phyloP scores from a whole-genome alignment of 2,797 vertebrate species.

The Phataginus tricuspis region DNA sequence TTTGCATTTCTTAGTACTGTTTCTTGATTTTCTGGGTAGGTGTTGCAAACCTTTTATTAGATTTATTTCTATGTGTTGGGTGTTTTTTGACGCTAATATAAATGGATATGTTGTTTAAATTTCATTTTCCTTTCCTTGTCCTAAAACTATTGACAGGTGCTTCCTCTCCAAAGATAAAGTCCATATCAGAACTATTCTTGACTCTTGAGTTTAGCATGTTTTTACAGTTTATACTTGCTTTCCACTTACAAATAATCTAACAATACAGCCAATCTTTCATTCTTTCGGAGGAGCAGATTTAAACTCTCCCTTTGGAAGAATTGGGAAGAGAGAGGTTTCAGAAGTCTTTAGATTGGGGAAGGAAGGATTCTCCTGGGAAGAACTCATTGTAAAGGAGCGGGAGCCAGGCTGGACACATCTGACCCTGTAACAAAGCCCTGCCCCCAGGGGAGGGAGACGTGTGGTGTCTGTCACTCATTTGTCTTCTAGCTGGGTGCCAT shows the following conservation, averaged over 20 bases:
- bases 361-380: background rate
- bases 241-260: background rate
- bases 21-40: background rate
- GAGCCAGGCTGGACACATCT: slow-evolving; percentile 23
- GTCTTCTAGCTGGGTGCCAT: background rate
- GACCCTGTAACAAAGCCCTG: background rate
- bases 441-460: background rate
- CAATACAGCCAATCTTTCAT: background rate
- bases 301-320: background rate
- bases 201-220: background rate
- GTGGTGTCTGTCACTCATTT: background rate
- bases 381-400: background rate
- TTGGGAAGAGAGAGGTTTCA: background rate
- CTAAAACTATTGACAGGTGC: background rate
- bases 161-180: slow-evolving; percentile 27
- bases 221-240: slow-evolving; percentile 7
- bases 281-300: background rate
- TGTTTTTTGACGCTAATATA: background rate
- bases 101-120: background rate
- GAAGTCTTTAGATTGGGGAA: background rate
- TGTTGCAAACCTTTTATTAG: background rate
- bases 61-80: background rate
- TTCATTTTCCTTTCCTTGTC: background rate
- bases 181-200: background rate
- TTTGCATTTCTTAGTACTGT: background rate